These are phyloP conservation scores for Ageneiosus marmoratus DNA, from an alignment of 2,113 vertebrate genomes.

Conservation along the genomic window DNA sequence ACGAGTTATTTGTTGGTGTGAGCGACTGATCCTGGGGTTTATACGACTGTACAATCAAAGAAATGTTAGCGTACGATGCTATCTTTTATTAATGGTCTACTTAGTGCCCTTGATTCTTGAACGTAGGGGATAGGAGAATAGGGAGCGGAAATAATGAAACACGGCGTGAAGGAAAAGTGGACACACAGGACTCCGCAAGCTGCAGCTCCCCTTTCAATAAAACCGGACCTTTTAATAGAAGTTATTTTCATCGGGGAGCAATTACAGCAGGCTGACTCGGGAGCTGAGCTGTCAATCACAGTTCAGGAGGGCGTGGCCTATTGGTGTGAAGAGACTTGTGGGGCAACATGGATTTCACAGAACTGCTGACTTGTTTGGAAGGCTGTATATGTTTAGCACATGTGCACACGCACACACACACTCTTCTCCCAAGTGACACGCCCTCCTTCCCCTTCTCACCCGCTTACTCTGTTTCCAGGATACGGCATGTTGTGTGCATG, in stretches of 20 bases:
- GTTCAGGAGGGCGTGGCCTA: slow-evolving; percentile 1
- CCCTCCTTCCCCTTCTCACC: slow-evolving; percentile 45
- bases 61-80: too few relatives aligned
- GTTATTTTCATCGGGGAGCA: background rate
- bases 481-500: slow-evolving; percentile 78
- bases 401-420: slow-evolving; percentile 16
- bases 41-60: background rate
- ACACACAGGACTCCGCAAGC: background rate
- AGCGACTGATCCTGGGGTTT: background rate
- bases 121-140: background rate
- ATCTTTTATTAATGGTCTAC: background rate
- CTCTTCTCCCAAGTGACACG: slow-evolving; percentile 27
- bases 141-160: background rate
- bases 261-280: background rate
- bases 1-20: background rate
- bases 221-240: background rate
- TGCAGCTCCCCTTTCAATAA: slow-evolving; percentile 1
- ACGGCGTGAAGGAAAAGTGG: background rate
- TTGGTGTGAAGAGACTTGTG: background rate
- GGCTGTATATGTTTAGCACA: background rate
- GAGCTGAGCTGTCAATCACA: background rate
- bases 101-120: background rate
- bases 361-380: slow-evolving; percentile 26
- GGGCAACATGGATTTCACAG: background rate
- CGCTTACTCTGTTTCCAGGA: slow-evolving; percentile 79